phyloP scores from a whole-genome alignment of 2,113 vertebrate genomes.

The Atlantisia rogersi region DNA sequence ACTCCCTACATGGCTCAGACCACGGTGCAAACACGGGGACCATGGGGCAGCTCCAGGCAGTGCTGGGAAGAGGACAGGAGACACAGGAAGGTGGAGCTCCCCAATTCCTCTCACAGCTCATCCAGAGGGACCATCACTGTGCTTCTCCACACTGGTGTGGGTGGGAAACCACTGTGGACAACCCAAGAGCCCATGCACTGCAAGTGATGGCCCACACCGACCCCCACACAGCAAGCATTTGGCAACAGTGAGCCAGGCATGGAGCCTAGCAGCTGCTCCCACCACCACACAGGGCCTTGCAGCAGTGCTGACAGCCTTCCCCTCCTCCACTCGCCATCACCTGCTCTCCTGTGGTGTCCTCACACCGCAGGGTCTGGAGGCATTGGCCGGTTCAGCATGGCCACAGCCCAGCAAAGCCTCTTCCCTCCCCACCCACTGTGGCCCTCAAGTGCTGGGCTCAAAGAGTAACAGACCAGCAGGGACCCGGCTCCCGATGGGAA shows the following conservation, averaged over 20 bases:
- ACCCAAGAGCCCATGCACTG: background rate
- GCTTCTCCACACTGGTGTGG: background rate
- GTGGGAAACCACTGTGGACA: fast-evolving
- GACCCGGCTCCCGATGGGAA: background rate
- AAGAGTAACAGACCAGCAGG: background rate
- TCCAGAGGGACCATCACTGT: background rate
- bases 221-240: background rate
- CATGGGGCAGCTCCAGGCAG: fast-evolving
- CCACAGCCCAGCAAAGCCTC: background rate
- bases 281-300: fast-evolving
- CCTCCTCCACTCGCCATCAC: background rate
- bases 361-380: fast-evolving
- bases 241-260: background rate
- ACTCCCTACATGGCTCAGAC: background rate
- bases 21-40: fast-evolving
- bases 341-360: background rate
- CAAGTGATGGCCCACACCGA: background rate
- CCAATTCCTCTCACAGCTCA: fast-evolving
- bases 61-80: fast-evolving
- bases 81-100: fast-evolving
- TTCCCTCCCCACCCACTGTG: background rate
- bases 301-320: background rate
- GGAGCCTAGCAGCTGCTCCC: background rate
- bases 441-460: background rate
- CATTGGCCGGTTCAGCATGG: fast-evolving